Percentiles rank a stretch among this genome's conserved stretches.
Conservation (phyloP, 2,797 vertebrate species). For the Sternarchorhynchus goeldii region DNA sequence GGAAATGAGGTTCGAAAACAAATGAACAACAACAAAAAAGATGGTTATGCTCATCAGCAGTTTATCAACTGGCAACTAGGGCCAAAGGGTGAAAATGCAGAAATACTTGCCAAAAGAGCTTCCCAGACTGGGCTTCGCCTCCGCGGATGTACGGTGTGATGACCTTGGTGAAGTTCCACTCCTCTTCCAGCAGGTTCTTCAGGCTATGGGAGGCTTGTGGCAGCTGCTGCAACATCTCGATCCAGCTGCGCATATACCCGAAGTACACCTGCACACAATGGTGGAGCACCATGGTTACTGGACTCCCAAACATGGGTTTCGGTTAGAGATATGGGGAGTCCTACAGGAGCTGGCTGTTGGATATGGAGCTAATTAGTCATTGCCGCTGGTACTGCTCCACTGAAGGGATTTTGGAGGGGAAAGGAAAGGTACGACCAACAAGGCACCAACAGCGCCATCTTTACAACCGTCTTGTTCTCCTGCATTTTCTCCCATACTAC, state of each 20-base stretch:
- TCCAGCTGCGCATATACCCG: constrained; percentile 99
- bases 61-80: too few species aligned
- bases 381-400: too few species aligned
- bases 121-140: constrained; percentile 97
- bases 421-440: too few species aligned
- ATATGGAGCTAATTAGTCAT: too few species aligned
- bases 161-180: constrained; percentile 99
- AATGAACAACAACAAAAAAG: too few species aligned
- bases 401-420: neutral
- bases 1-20: neutral
- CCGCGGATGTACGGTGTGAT: constrained; percentile 97
- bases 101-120: constrained; percentile 89
- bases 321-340: neutral
- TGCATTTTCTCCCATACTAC: too few species aligned
- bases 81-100: neutral
- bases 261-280: constrained; percentile 88
- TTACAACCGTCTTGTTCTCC: too few species aligned
- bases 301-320: neutral
- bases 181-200: constrained; percentile 97
- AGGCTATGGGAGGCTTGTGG: constrained; percentile 98
- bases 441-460: too few species aligned
- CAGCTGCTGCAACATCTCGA: constrained; percentile 97
- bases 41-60: too few species aligned
- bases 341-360: too few species aligned
- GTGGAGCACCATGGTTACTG: neutral